Evolutionary conservation across 1,140 invertebrate species (phyloP).

Genomic region (Hydropsyche tenuis): DNA sequence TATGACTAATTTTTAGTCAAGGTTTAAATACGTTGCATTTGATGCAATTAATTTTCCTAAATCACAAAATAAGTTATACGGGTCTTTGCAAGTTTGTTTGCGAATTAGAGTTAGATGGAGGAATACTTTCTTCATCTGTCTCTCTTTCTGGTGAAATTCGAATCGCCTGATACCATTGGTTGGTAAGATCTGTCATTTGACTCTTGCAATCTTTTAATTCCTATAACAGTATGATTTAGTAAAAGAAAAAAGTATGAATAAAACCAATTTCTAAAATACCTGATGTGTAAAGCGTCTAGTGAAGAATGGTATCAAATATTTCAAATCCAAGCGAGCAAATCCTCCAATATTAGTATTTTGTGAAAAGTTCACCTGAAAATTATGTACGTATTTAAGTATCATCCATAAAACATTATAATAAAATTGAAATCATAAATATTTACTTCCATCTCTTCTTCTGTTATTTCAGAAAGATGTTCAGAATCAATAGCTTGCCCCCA

Average conservation of each 20-base stretch:
- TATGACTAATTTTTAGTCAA: no score
- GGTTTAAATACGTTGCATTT: no score
- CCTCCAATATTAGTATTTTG: conserved; percentile 75
- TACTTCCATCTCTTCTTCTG: conserved; percentile 92
- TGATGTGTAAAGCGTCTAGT: conserved; percentile 76
- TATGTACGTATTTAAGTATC: neutral
- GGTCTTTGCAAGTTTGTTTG: conserved; percentile 42
- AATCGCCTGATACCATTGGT: conserved; percentile 96
- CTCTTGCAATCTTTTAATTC: conserved; percentile 94
- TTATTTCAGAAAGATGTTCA: conserved; percentile 93
- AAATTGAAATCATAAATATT: conserved; percentile 15
- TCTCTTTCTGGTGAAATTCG: conserved; percentile 75
- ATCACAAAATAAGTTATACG: conserved; percentile 19
- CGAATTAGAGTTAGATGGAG: conserved; percentile 56
- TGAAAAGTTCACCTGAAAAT: conserved; percentile 63
- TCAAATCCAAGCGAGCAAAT: conserved; percentile 89
- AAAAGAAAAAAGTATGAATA: neutral
- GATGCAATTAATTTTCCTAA: no score
- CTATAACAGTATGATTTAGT: conserved; percentile 65
- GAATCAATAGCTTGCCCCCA: conserved; percentile 97
- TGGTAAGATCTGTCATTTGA: conserved; percentile 94
- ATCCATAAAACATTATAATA: conserved; percentile 10
- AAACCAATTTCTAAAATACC: conserved; percentile 57
- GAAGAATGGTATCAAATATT: conserved; percentile 95
- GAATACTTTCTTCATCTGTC: conserved; percentile 62